phyloP scores from a whole-genome alignment of 2,888 invertebrate genomes.

The Nyleta sp. region DNA sequence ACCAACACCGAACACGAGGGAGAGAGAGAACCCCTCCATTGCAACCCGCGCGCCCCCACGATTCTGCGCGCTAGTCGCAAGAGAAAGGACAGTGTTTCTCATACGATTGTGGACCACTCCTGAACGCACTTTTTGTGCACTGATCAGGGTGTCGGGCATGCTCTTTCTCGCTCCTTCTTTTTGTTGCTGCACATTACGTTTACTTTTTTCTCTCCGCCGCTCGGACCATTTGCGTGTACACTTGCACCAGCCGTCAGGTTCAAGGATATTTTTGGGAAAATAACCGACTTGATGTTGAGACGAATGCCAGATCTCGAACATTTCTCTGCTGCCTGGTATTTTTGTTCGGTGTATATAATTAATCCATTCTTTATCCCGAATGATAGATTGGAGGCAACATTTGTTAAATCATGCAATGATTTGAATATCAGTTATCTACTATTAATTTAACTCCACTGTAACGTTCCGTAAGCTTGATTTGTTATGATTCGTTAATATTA shows the following conservation, averaged over 20 bases:
- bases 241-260: slow-evolving; percentile 27
- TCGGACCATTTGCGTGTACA: slow-evolving; percentile 24
- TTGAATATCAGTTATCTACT: no score
- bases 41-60: slow-evolving; percentile 64
- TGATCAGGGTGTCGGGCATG: slow-evolving; percentile 15
- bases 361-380: no score
- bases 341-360: no score
- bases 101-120: slow-evolving; percentile 60
- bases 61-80: slow-evolving; percentile 67
- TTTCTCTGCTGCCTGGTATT: no score
- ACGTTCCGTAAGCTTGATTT: no score
- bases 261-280: slow-evolving; percentile 43
- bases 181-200: slow-evolving; percentile 23
- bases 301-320: no score
- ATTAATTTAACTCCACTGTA: no score
- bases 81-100: slow-evolving; percentile 81
- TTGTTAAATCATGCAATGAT: no score
- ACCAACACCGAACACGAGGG: slow-evolving; percentile 70
- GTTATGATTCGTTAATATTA: no score
- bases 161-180: slow-evolving; percentile 36
- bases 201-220: slow-evolving; percentile 14
- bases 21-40: slow-evolving; percentile 65
- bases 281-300: no score
- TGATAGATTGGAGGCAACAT: no score
- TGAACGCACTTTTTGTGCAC: slow-evolving; percentile 48